Evolutionary conservation across 53 echinoderm and acorn worm species (phyloP), one percentile per base, ranked within the genome.

Genomic region (Paracentrotus lividus): DNA sequence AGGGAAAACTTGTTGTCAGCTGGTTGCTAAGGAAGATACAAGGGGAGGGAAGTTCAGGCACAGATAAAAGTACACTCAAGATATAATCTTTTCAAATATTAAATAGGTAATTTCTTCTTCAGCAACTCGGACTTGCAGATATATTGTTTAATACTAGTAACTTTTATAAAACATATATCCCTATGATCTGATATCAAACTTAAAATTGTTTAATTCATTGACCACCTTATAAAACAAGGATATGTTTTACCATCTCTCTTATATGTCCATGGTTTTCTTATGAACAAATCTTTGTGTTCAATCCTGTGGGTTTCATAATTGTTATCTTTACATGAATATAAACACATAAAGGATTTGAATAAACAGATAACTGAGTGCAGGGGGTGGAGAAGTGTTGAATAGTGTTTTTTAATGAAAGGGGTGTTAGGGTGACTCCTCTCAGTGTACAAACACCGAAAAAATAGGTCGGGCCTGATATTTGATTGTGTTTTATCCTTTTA

Each of bases 1-100:
- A 64, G 89, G 66, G 66, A 89, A 64, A 64, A 65, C 58, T 59
- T 59, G 45, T 60, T 89, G 89, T 20, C 65, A 43, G 33, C 55
- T 36, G 86, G 86, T 45, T 56, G 44, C 36, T 45, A 42, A 5
- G 24, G 89, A 88, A 56, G 64, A 13, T 18, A 88, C 23, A 78
- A 27, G 38, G 38, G n/a, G 20, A 40, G 14, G 69, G 20, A 69
- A 18, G 31, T 69, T 36, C 15, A 69, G 40, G 18, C 72, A 38
- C 20, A 81, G 47, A n/a, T 12, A 14, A 49, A 81, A 47, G 49
- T 81, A 47, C 81, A 81, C 27, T 21, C 26, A 4, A 44, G 47
- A 45, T 81, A n/a, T 23, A 76, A 76, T n/a, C 76, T 76, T 42
- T 76, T 76, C 7, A 45, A n/a, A 26, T 78, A 44, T 16, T n/a